A percentile compares a stretch with the other conserved stretches of the same genome.
These are phyloP conservation scores for Lophura nycthemera DNA, from an alignment of 2,113 vertebrate genomes.

Conservation along the genomic window DNA sequence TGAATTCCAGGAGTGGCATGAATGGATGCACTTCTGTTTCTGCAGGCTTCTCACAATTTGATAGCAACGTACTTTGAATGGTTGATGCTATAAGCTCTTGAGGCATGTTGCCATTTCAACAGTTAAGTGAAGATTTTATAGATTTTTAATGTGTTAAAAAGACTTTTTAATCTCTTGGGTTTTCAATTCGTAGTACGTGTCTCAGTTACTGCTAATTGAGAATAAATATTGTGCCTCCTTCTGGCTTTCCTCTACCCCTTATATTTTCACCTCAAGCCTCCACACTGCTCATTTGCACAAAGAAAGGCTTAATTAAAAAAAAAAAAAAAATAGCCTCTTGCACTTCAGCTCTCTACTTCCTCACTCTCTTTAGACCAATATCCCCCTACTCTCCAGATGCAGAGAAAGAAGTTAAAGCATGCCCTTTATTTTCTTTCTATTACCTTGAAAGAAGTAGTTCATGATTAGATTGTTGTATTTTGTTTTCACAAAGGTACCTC, in stretches of 20 bases:
- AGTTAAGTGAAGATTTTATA: not conserved
- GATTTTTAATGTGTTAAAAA: not conserved
- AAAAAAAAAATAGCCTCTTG: not conserved
- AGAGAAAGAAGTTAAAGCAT: not conserved
- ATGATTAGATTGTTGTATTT: not conserved
- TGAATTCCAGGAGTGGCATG: not conserved
- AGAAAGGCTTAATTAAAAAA: not conserved
- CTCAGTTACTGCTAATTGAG: not conserved
- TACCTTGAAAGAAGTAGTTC: not conserved
- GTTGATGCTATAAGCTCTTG: not conserved
- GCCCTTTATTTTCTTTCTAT: not conserved
- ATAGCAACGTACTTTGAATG: not conserved
- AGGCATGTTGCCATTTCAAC: not conserved
- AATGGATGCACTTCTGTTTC: not conserved
- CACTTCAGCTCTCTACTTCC: not conserved
- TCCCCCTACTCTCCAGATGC: fast-evolving
- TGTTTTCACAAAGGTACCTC: not conserved
- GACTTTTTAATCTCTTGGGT: not conserved
- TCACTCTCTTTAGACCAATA: not conserved
- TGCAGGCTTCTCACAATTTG: not conserved
- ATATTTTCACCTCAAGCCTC: not conserved
- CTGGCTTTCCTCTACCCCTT: not conserved
- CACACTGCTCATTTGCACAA: not conserved
- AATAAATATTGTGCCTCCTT: not conserved
- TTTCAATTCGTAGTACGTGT: not conserved